Percentiles rank a stretch among this genome's conserved stretches.
phyloP scores from a whole-genome alignment of 2,113 vertebrate genomes.

The Orthonyx spaldingii region DNA sequence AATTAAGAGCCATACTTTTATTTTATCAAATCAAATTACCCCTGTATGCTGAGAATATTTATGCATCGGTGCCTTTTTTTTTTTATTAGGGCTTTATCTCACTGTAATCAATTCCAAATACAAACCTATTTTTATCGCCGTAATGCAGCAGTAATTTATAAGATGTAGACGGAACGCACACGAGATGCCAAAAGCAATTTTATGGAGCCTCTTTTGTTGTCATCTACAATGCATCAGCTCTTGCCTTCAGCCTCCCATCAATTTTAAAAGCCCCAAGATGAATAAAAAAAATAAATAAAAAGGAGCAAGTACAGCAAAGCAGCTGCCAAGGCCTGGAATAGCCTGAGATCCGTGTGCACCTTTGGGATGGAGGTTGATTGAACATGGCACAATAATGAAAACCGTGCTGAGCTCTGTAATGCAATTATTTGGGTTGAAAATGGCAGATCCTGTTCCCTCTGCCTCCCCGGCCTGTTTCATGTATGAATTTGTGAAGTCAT shows the following conservation, averaged over 20 bases:
- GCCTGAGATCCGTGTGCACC: neutral
- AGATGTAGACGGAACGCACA: slow-evolving; percentile 38
- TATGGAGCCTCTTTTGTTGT: slow-evolving; percentile 52
- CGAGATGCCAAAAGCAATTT: slow-evolving; percentile 57
- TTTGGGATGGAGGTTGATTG: slow-evolving; percentile 5
- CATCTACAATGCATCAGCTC: slow-evolving; percentile 47
- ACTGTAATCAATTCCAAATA: slow-evolving; percentile 61
- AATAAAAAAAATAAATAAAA: neutral
- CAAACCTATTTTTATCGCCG: slow-evolving; percentile 41
- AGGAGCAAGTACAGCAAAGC: neutral
- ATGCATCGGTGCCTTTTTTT: neutral
- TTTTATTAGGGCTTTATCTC: slow-evolving; percentile 34
- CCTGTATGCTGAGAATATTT: slow-evolving; percentile 19
- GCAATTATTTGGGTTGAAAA: neutral
- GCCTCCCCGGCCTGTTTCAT: neutral
- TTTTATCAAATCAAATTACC: slow-evolving; percentile 36
- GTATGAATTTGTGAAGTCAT: neutral
- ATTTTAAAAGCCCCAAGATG: slow-evolving; percentile 34
- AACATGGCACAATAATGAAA: neutral
- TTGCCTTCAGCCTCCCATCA: slow-evolving; percentile 50
- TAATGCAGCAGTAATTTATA: slow-evolving; percentile 49
- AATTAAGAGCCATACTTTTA: slow-evolving; percentile 23
- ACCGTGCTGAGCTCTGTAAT: neutral
- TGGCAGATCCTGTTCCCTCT: neutral
- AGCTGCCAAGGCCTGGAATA: slow-evolving; percentile 9